A percentile compares a stretch with the other conserved stretches of the same genome.
Evolutionary conservation across 2,113 vertebrate genomes (phyloP).

Genomic region (human (Homo sapiens)): DNA sequence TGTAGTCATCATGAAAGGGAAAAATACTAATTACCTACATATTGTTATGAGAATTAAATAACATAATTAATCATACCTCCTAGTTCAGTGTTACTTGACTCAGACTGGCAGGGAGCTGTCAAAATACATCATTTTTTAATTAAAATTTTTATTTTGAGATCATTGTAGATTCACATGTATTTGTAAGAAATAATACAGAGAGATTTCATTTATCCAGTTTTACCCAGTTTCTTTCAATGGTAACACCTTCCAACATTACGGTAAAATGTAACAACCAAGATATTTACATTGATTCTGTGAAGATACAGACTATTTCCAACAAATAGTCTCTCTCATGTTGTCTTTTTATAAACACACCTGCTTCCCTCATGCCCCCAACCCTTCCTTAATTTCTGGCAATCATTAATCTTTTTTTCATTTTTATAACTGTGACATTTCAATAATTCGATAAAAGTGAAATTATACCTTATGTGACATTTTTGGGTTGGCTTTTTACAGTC

Average conservation of each 20-base stretch:
- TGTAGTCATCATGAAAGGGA: not conserved
- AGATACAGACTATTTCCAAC: not conserved
- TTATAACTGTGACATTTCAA: not conserved
- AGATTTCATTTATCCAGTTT: not conserved
- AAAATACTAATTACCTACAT: not conserved
- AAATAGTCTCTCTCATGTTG: not conserved
- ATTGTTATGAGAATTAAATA: not conserved
- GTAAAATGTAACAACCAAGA: not conserved
- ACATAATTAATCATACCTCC: not conserved
- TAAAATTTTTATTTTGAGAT: not conserved
- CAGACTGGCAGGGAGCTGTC: not conserved
- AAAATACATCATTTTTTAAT: not conserved
- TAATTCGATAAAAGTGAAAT: not conserved
- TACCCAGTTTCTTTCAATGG: not conserved
- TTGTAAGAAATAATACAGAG: not conserved
- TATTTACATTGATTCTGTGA: not conserved
- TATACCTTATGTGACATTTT: not conserved
- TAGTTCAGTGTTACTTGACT: not conserved
- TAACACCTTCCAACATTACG: not conserved
- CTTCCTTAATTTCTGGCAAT: not conserved
- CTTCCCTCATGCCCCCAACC: not conserved
- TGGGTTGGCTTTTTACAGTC: not conserved
- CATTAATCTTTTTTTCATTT: not conserved
- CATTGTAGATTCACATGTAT: not conserved
- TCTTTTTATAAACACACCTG: not conserved